These are phyloP conservation scores for Parauchenoglanis ngamensis DNA, from an alignment of 2,797 vertebrate genomes.

Conservation along the genomic window DNA sequence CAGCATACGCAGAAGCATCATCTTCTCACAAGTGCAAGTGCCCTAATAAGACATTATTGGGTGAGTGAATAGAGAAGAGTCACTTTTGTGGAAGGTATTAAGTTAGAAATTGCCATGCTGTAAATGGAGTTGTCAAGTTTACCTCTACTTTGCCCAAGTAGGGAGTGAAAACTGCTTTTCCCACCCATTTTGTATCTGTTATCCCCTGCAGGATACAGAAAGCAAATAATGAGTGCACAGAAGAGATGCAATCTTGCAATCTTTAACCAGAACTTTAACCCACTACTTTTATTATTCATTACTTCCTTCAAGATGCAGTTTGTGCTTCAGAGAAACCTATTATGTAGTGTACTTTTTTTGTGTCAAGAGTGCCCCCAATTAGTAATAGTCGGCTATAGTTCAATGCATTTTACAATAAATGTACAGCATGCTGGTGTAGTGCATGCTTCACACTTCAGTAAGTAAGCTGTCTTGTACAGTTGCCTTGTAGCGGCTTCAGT, in stretches of 20 bases:
- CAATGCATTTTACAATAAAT: not conserved
- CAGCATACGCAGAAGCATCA: conserved; percentile 52
- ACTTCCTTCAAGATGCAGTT: not conserved
- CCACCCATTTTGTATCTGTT: conserved; percentile 18
- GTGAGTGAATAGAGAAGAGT: not conserved
- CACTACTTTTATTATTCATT: not conserved
- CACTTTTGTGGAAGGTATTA: not conserved
- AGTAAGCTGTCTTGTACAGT: not conserved
- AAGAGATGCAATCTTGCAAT: not conserved
- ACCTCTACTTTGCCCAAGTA: conserved; percentile 39
- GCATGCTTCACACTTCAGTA: not conserved
- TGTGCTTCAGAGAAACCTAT: not conserved
- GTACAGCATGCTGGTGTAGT: not conserved
- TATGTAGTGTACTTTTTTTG: not conserved
- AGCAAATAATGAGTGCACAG: not conserved
- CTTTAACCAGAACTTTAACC: conserved; percentile 1
- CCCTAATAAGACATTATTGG: conserved; percentile 15
- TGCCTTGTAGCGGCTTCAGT: not conserved
- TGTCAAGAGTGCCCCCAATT: not conserved
- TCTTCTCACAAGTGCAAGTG: conserved; percentile 47
- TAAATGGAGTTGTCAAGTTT: conserved; percentile 30
- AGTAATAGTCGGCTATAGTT: not conserved
- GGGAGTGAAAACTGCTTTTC: conserved; percentile 37
- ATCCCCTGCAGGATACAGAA: conserved; percentile 30
- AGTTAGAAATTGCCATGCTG: not conserved